Evolutionary conservation across 2,113 vertebrate species (phyloP), one percentile per base, ranked within the genome.

Genomic region (Pollachius pollachius): DNA sequence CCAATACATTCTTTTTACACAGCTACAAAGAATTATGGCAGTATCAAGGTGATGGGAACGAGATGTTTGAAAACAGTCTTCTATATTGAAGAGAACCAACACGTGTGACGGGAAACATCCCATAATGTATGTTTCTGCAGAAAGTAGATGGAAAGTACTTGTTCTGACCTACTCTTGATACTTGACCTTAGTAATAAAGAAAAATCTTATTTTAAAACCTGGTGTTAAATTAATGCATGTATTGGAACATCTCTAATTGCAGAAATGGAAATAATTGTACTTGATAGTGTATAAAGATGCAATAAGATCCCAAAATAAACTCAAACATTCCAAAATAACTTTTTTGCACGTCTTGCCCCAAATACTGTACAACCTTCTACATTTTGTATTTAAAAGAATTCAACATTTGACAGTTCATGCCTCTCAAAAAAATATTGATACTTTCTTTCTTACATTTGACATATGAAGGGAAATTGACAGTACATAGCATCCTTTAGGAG

Each of bases 271-370:
- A 65, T 0, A 5, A 69, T 73, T 30, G 72, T 66, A 48, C 52
- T 69, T 74, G 57, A 64, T 71, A 6, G 74, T 65, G 17, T 74
- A 74, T 70, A 64, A 72, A 52, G 67, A 75, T 52, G 41, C 37
- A 7, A 34, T 48, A 65, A 41, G 72, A 76, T 52, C 69, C 56
- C 68, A 83, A 81, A 79, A 67, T 67, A 27, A 76, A 72, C 18
- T 17, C 70, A 56, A 34, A 64, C 59, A 64, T 80, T 57, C 16
- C 37, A 52, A 67, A 83, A 18, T 30, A 79, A 62, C 68, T 57
- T 62, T 19, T 60, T 48, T 68, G 52, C 25, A 69, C 52, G 13
- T 73, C 37, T 64, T 70, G 70, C n/a, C 25, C 58, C 52, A 23
- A 77, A 66, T 56, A 62, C 67, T 78, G 63, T 73, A 72, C 63